A percentile compares a stretch with the other conserved stretches of the same genome.
Evolutionary conservation across 2,797 vertebrate genomes (phyloP).

Genomic region (Macrochelys suwanniensis): DNA sequence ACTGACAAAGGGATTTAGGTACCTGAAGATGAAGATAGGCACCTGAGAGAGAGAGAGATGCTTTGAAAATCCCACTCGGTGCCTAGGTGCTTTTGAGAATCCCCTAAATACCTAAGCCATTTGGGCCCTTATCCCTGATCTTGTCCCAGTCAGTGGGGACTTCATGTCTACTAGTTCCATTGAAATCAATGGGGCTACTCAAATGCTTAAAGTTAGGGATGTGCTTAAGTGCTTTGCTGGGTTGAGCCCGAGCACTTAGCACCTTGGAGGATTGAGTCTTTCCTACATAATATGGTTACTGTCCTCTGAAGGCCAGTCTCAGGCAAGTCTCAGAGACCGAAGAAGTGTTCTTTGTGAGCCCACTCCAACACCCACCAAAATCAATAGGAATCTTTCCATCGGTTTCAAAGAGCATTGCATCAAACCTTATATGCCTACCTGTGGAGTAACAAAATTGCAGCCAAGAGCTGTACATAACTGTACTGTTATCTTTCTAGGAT

Average conservation of each 20-base stretch:
- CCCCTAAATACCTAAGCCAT: not conserved
- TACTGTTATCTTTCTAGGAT: not conserved
- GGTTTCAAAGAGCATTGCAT: not conserved
- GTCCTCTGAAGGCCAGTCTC: not conserved
- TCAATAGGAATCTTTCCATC: rapidly evolving
- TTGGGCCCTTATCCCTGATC: not conserved
- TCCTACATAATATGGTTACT: no score
- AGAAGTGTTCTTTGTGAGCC: rapidly evolving
- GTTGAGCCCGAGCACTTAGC: not conserved
- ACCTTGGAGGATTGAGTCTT: not conserved
- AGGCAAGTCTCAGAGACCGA: not conserved
- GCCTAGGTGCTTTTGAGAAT: not conserved
- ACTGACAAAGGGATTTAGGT: not conserved
- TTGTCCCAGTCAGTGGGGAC: not conserved
- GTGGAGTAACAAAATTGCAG: rapidly evolving
- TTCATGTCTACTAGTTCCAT: not conserved
- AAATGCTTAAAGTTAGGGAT: no score
- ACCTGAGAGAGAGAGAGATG: not conserved
- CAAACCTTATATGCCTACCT: rapidly evolving
- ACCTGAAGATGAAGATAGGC: not conserved
- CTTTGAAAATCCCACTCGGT: not conserved
- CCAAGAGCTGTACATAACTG: rapidly evolving
- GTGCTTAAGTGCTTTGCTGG: rapidly evolving
- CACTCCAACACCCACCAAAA: rapidly evolving
- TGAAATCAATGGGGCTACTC: not conserved